Evolutionary conservation across 1,140 invertebrate genomes (phyloP).

Genomic region (Drosophila sp.): DNA sequence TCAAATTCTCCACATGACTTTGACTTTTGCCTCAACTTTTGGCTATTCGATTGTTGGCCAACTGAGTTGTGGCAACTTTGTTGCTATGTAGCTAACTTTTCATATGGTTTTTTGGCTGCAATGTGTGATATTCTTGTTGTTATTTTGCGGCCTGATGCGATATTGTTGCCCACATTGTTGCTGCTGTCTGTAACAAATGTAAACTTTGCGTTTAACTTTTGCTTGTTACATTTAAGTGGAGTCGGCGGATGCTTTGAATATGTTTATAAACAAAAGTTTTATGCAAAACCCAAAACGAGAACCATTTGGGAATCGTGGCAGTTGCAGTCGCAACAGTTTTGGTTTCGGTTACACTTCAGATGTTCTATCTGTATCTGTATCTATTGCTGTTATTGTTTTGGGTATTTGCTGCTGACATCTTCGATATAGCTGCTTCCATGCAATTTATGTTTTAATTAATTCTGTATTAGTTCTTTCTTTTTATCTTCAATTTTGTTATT

Average conservation of each 20-base stretch:
- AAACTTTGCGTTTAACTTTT: constrained; percentile 75
- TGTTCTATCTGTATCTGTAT: constrained; percentile 19
- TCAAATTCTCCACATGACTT: background rate
- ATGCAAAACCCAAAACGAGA: constrained; percentile 45
- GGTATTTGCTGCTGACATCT: constrained; percentile 47
- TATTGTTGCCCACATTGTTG: constrained; percentile 30
- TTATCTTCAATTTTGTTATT: constrained; percentile 1
- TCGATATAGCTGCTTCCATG: constrained; percentile 28
- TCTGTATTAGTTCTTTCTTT: constrained; percentile 47
- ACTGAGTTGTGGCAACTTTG: constrained; percentile 5
- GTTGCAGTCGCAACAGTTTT: constrained; percentile 24
- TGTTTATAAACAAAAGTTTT: constrained; percentile 69
- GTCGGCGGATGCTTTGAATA: constrained; percentile 53
- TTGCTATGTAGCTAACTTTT: constrained; percentile 12
- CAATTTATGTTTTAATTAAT: constrained; percentile 79
- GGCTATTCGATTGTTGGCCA: constrained; percentile 22
- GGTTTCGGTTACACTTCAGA: constrained; percentile 19
- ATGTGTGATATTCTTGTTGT: background rate
- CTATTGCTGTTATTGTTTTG: constrained; percentile 58
- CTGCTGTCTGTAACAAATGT: constrained; percentile 39
- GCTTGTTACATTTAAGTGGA: constrained; percentile 75
- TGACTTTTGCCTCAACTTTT: constrained; percentile 20
- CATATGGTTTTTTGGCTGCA: background rate
- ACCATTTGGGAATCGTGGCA: constrained; percentile 17
- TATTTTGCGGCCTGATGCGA: background rate